These are phyloP conservation scores for Gallinago nigripennis DNA, from an alignment of 2,797 vertebrate species.

Conservation along the genomic window DNA sequence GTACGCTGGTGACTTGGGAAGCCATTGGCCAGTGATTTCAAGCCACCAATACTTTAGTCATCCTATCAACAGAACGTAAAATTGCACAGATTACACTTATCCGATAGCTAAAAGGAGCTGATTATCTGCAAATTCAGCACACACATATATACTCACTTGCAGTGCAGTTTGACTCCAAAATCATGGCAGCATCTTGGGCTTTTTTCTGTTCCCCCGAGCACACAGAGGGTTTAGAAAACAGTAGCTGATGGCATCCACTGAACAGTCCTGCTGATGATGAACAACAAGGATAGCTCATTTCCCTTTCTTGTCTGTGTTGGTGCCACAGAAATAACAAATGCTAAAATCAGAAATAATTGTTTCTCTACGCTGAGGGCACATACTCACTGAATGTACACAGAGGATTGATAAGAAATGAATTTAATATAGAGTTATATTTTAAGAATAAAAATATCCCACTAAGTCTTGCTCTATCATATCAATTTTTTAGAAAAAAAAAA, in stretches of 20 bases:
- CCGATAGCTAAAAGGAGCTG: not conserved
- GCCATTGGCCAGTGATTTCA: not conserved
- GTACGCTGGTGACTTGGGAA: not conserved
- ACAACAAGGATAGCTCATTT: not conserved
- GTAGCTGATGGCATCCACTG: not conserved
- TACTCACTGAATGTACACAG: not conserved
- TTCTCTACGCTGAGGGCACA: not conserved
- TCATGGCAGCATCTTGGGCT: rapidly evolving
- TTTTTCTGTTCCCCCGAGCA: not conserved
- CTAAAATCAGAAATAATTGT: not conserved
- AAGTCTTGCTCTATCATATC: not conserved
- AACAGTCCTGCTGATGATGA: not conserved
- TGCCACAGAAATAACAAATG: not conserved
- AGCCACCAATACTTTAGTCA: not conserved
- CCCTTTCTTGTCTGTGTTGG: not conserved
- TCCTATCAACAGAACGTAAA: not conserved
- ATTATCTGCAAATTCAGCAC: not conserved
- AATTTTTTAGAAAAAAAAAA: not conserved
- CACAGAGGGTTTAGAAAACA: not conserved
- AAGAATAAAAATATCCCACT: not conserved
- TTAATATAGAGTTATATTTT: not conserved
- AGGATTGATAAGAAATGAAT: not conserved
- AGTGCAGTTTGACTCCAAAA: not conserved
- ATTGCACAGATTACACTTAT: not conserved
- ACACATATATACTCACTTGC: not conserved